Evolutionary conservation across 2,888 invertebrate species (phyloP).

Genomic region (Drosophila bunnanda): DNA sequence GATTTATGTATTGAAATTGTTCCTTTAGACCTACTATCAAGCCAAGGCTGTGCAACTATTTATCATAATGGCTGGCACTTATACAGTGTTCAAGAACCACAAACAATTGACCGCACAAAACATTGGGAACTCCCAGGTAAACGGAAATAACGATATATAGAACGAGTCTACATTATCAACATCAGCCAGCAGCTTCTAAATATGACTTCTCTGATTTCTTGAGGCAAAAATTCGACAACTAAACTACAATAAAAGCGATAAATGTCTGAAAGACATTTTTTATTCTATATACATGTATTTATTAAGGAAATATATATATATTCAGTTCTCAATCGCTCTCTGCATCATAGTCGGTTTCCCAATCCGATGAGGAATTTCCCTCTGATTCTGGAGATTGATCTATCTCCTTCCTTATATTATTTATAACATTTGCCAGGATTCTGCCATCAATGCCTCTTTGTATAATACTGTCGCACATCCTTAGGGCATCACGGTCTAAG

Average conservation of each 20-base stretch:
- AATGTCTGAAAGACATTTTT: neutral
- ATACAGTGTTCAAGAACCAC: constrained; percentile 46
- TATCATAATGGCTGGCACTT: constrained; percentile 66
- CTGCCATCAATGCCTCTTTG: neutral
- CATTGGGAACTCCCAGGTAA: neutral
- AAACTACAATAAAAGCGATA: neutral
- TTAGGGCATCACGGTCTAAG: neutral
- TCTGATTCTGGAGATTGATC: neutral
- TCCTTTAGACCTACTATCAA: constrained; percentile 70
- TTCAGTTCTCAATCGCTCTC: neutral
- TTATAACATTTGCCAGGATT: neutral
- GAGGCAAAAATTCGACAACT: neutral
- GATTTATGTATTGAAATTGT: too few species aligned
- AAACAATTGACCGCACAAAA: constrained; percentile 2
- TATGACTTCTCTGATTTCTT: neutral
- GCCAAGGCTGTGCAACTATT: constrained; percentile 69
- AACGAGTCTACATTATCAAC: neutral
- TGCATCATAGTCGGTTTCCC: neutral
- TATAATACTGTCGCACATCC: constrained; percentile 1
- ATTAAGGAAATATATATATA: neutral
- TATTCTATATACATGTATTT: neutral
- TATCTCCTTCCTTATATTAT: neutral
- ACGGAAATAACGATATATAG: neutral
- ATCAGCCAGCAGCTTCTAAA: neutral
- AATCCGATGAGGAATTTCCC: neutral